Evolutionary conservation across 2,797 vertebrate species (phyloP), one percentile per base, ranked within the genome.

Genomic region (Pterois miles): DNA sequence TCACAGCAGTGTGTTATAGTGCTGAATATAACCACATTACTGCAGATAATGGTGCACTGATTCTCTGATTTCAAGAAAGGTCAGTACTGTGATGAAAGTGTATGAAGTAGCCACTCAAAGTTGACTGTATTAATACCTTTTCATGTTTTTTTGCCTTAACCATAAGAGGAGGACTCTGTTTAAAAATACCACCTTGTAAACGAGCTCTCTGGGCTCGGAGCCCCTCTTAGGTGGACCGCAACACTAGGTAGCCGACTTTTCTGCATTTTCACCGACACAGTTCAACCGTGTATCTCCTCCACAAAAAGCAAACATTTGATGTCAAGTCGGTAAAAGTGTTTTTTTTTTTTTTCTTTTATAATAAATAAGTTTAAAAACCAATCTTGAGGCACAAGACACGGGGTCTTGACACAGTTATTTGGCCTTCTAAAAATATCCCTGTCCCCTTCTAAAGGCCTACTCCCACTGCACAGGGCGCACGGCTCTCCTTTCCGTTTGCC

Each of bases 401-500:
- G 27, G 48, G 63, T 86, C 86, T 91, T 85, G 82, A 80, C 71
- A 85, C 78, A 34, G 40, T 83, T 89, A 71, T 86, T 65, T 38
- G 20, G 43, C 11, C 18, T 86, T 85, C 97, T 96, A 98, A 97
- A 98, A 97, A 97, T 99, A 99, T 89, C 91, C 70, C 76, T 38
- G 83, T 87, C 89, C 89, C 94, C 94, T 90, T 92, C 92, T 91
- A 91, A 89, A 94, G 94, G 88, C 89, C 83, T 82, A 63, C 88
- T 60, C 85, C 84, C 74, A 22, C 86, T 52, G 76, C 74, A 86
- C 90, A 82, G 90, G 91, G 89, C 74, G 33, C 86, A 14, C 80
- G 62, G 94, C 95, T 94, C 93, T 92, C 93, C 94, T 96, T 93
- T 95, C 94, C 92, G 57, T 94, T 96, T 98, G 97, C 97, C 98